Conservation (phyloP, 2,888 invertebrate genomes). For the Melolontha melolontha region DNA sequence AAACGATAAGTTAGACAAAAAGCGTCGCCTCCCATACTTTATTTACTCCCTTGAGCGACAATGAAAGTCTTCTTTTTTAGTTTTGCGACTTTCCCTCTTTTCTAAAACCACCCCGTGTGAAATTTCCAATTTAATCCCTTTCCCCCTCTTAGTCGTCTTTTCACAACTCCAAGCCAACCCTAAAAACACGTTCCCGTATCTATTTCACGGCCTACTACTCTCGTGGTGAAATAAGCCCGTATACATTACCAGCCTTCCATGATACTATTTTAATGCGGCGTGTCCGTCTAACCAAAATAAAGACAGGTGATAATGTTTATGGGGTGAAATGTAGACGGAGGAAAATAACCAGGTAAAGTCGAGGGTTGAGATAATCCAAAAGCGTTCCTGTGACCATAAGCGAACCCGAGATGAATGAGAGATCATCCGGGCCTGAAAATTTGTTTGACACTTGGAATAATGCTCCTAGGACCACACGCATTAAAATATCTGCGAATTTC, state of each 20-base stretch:
- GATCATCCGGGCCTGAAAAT: conserved; percentile 56
- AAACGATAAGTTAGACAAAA: too few relatives aligned
- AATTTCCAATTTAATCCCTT: conserved; percentile 9
- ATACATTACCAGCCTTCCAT: conserved; percentile 34
- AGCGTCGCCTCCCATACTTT: too few relatives aligned
- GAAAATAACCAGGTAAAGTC: not conserved
- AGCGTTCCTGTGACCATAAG: not conserved
- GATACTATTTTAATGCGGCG: conserved; percentile 37
- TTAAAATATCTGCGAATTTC: conserved; percentile 21
- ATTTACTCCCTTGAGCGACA: too few relatives aligned
- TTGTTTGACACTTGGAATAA: conserved; percentile 58
- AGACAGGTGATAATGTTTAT: conserved; percentile 24
- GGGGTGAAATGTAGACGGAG: conserved; percentile 1
- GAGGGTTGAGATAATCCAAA: conserved; percentile 7
- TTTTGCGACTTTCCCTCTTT: too few relatives aligned
- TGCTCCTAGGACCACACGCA: conserved; percentile 52
- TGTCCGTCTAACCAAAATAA: conserved; percentile 19
- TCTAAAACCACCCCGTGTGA: conserved; percentile 11
- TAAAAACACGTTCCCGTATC: conserved; percentile 47
- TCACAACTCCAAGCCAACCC: conserved; percentile 39
- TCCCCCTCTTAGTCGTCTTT: not conserved
- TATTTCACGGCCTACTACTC: conserved; percentile 48
- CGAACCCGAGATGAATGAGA: conserved; percentile 44
- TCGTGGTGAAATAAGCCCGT: conserved; percentile 12
- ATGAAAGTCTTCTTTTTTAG: too few relatives aligned